Evolutionary conservation across 2,113 vertebrate genomes (phyloP).

Genomic region (Pygoscelis antarcticus): DNA sequence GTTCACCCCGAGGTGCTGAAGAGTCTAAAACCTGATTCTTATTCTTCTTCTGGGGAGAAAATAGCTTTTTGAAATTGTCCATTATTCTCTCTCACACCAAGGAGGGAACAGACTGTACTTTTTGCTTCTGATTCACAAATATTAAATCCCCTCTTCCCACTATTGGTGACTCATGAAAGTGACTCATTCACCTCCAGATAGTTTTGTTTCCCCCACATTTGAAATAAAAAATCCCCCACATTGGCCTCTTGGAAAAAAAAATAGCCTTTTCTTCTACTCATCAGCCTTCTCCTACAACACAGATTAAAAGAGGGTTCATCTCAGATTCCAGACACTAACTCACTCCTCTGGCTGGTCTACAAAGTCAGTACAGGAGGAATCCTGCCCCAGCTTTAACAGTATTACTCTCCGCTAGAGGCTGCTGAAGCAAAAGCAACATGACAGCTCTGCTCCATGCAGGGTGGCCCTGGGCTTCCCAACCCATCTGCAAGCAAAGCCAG

Average conservation of each 20-base stretch:
- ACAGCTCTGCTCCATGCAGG: background rate
- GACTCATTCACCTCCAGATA: slow-evolving; percentile 57
- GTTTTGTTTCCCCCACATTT: background rate
- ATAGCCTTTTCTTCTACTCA: background rate
- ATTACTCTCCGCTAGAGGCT: background rate
- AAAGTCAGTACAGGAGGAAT: background rate
- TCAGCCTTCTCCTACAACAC: background rate
- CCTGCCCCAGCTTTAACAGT: rapidly evolving
- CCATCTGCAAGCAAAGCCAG: background rate
- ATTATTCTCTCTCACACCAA: background rate
- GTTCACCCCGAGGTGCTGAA: background rate
- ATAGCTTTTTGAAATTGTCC: background rate
- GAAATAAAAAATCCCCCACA: background rate
- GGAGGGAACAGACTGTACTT: slow-evolving; percentile 10
- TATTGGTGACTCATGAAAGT: slow-evolving; percentile 57
- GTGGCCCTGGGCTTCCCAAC: background rate
- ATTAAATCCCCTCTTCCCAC: slow-evolving; percentile 45
- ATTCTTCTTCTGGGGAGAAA: background rate
- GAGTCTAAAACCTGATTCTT: background rate
- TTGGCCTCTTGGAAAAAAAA: background rate
- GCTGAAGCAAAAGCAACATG: background rate
- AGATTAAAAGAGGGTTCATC: background rate
- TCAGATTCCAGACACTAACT: background rate
- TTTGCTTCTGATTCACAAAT: slow-evolving; percentile 47
- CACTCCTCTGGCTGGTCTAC: background rate